Evolutionary conservation across 1,140 invertebrate genomes (phyloP), one percentile per base, ranked within the genome.

Genomic region (Drosophila truncata): DNA sequence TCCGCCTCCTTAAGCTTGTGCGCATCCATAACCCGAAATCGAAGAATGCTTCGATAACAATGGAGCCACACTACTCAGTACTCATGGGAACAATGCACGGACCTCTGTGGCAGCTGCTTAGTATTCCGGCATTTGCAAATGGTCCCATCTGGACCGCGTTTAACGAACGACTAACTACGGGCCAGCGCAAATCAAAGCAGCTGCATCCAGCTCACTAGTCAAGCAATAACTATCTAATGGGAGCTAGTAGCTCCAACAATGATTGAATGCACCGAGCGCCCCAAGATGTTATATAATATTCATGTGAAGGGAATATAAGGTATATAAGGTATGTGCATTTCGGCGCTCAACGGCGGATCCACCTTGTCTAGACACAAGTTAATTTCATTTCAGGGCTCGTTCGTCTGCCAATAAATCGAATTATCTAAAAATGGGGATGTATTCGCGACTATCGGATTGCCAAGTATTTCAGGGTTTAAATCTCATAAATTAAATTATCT

Each of bases 401-500:
- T 78, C 78, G 69, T 71, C 84, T 87, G 80, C 67, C 84, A 80
- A 84, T 74, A 88, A 87, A 88, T 84, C 77, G 77, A 84, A 87
- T 88, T 77, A 88, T 47, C 49, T 20, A 42, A 55, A 69, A 64
- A 54, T 23, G 47, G 18, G 14, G 41, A 23, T 23, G 29, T 65
- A 42, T 7, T 65, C 5, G 16, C 65, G 66, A 70, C 62, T 66
- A 14, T 2, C 10, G 6, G 14, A 44, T 66, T 66, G 23, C 37
- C 20, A 29, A 33, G n/a, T 52, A 52, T 8, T n/a, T 41, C 23
- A 6, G 11, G 29, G 14, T 8, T 62, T 35, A 16, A 13, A 20
- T 14, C 1, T 33, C 7, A 16, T 2, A 14, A 35, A 5, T 1
- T 2, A 5, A 23, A 16, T 4, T 7, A n/a, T n/a, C n/a, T n/a